Percentiles rank a stretch among this genome's conserved stretches.
Conservation (phyloP, 2,888 invertebrate genomes). For the Drosophila nr. perissopoda region DNA sequence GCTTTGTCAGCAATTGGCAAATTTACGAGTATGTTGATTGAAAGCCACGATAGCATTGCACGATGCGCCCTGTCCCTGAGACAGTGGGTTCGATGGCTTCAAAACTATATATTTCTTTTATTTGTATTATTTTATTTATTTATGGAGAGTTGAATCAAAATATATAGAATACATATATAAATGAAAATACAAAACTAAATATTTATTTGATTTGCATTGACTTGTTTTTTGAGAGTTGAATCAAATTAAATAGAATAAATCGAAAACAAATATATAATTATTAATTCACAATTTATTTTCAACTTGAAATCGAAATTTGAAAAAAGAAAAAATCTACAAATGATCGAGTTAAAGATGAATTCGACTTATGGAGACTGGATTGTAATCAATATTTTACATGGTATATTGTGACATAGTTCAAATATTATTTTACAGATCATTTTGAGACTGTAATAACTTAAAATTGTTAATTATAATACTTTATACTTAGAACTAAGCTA, state of each 20-base stretch:
- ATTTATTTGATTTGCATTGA: no score
- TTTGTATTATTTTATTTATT: background rate
- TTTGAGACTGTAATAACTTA: background rate
- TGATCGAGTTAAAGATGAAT: background rate
- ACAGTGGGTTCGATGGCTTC: constrained; percentile 31
- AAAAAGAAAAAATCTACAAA: background rate
- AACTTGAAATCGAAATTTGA: background rate
- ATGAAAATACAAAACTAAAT: background rate
- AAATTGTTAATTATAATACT: no score
- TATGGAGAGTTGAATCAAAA: background rate
- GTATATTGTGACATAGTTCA: background rate
- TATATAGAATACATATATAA: background rate
- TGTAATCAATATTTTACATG: background rate
- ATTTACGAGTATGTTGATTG: constrained; percentile 68
- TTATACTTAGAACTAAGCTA: no score
- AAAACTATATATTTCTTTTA: background rate
- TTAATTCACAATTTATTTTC: background rate
- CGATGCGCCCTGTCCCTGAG: constrained; percentile 6
- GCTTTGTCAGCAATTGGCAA: constrained; percentile 65
- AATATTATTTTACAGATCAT: background rate
- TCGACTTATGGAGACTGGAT: background rate
- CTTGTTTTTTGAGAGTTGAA: background rate
- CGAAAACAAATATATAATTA: background rate
- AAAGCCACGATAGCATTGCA: constrained; percentile 48
- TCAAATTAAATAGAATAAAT: background rate